Conservation (phyloP, 2,113 vertebrate genomes). For the Recurvirostra avosetta region DNA sequence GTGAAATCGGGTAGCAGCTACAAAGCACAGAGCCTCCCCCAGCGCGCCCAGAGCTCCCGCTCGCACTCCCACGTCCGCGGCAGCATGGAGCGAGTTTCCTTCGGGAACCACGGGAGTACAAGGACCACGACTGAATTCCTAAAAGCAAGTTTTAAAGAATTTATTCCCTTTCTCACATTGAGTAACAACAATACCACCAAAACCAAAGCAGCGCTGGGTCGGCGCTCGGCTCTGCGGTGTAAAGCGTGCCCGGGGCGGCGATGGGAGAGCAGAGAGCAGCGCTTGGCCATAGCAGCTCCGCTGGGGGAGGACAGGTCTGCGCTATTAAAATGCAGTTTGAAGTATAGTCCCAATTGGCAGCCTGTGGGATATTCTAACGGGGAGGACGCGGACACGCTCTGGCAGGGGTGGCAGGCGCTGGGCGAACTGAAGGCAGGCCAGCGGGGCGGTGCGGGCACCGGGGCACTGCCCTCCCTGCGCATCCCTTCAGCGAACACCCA, state of each 20-base stretch:
- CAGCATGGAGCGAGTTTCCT: not conserved
- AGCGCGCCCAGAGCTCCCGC: too few species aligned
- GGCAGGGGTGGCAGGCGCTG: rapidly evolving
- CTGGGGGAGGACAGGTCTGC: not conserved
- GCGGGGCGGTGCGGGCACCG: rapidly evolving
- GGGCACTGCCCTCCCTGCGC: rapidly evolving
- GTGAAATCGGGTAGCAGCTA: not conserved
- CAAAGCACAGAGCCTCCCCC: rapidly evolving
- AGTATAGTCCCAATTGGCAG: not conserved
- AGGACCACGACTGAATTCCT: not conserved
- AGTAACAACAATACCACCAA: rapidly evolving
- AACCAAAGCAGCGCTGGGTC: not conserved
- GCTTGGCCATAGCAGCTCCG: not conserved
- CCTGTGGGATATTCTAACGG: not conserved
- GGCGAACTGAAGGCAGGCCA: not conserved
- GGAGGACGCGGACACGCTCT: not conserved
- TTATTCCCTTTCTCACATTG: not conserved
- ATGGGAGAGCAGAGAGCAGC: rapidly evolving
- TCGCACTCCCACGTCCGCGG: not conserved
- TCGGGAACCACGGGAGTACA: not conserved
- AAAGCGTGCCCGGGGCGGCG: rapidly evolving
- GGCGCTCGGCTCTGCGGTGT: not conserved
- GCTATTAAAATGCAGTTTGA: not conserved
- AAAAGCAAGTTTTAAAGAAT: not conserved
- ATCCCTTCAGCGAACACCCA: not conserved